Conservation (phyloP, 2,113 vertebrate species). For the Pteruthius melanotis region DNA sequence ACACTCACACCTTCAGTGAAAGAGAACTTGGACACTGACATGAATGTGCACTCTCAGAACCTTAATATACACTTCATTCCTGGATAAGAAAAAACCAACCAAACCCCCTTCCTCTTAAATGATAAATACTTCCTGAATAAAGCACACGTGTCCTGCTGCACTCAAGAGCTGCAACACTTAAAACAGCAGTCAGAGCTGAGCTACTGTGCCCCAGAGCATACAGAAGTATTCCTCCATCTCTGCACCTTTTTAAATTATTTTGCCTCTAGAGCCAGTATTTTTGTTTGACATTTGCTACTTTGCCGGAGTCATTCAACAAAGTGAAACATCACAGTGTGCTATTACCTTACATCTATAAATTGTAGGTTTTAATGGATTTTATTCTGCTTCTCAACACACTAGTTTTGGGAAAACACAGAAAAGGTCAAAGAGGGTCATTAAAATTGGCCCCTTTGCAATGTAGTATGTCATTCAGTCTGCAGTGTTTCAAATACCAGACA, state of each 20-base stretch:
- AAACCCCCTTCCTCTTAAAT: neutral
- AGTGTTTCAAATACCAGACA: neutral
- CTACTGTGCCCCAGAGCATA: neutral
- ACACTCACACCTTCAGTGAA: neutral
- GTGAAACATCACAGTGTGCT: neutral
- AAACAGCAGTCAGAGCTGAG: neutral
- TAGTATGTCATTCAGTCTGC: neutral
- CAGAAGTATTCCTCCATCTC: neutral
- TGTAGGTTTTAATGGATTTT: neutral
- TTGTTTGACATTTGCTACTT: neutral
- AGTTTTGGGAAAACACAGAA: neutral
- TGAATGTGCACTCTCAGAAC: neutral
- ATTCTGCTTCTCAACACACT: neutral
- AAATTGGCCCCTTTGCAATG: neutral
- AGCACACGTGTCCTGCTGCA: accelerated
- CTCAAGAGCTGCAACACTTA: neutral
- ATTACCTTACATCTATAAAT: neutral
- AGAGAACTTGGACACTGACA: neutral
- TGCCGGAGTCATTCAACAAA: neutral
- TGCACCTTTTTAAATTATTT: neutral
- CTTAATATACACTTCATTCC: neutral
- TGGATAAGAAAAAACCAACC: neutral
- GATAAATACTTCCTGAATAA: neutral
- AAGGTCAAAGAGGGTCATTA: neutral
- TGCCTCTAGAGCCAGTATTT: neutral